These are phyloP conservation scores for Pongo pygmaeus DNA, from an alignment of 2,113 vertebrate genomes.

Conservation along the genomic window DNA sequence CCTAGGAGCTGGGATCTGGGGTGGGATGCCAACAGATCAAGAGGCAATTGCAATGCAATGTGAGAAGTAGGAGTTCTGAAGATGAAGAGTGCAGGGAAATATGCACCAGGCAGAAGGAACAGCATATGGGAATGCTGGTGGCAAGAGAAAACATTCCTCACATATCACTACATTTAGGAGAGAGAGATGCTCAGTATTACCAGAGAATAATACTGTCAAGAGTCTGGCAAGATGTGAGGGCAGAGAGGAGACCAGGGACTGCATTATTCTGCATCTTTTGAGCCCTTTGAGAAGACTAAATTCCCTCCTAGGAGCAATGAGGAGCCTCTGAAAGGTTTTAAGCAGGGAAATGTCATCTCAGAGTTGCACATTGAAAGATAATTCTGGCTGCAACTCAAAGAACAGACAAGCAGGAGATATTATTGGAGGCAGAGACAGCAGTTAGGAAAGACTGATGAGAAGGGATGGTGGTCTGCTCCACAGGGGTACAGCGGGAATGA, in stretches of 20 bases:
- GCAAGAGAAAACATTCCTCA: neutral
- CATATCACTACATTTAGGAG: neutral
- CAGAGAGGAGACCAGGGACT: neutral
- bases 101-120: neutral
- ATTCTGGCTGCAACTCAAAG: neutral
- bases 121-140: neutral
- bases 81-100: neutral
- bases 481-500: neutral
- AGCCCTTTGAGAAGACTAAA: neutral
- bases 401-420: neutral
- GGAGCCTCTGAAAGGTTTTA: neutral
- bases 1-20: neutral
- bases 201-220: neutral
- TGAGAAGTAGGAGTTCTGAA: neutral
- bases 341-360: neutral
- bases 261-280: neutral
- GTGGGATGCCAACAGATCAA: neutral
- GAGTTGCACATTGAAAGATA: neutral
- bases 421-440: neutral
- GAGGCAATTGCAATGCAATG: neutral
- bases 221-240: neutral
- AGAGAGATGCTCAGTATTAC: neutral
- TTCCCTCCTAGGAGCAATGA: neutral
- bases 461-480: neutral
- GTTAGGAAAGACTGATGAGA: neutral